phyloP scores from a whole-genome alignment of 2,113 vertebrate genomes.

The Ptilorrhoa leucosticta region DNA sequence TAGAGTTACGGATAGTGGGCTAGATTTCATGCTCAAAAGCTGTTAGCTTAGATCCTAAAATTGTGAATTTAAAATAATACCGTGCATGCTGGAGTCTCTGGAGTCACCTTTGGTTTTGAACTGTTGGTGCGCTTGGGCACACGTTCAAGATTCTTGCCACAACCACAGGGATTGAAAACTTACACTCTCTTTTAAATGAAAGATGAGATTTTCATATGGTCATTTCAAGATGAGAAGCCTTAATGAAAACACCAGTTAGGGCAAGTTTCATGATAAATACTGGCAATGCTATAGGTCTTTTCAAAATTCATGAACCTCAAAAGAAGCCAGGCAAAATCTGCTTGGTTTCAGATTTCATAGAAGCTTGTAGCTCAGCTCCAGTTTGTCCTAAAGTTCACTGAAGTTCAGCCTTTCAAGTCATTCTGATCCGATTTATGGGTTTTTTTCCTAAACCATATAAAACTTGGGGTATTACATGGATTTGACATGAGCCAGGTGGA shows the following conservation, averaged over 20 bases:
- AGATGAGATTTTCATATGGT: background rate
- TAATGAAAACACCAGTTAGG: background rate
- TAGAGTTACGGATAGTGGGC: background rate
- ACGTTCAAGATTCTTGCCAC: background rate
- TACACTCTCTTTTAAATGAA: background rate
- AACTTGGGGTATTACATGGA: constrained; percentile 7
- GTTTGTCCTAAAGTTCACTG: constrained; percentile 36
- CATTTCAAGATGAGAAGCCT: background rate
- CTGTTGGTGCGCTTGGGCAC: background rate
- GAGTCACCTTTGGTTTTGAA: background rate
- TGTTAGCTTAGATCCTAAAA: background rate
- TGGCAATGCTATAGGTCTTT: background rate
- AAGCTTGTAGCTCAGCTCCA: background rate
- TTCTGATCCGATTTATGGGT: background rate
- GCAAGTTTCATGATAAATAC: background rate
- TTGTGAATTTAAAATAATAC: background rate
- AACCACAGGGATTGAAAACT: background rate
- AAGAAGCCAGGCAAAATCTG: background rate
- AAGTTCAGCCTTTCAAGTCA: constrained; percentile 45
- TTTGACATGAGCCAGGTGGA: constrained; percentile 46
- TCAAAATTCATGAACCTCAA: constrained; percentile 20
- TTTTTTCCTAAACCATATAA: constrained; percentile 26
- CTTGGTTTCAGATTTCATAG: constrained; percentile 44
- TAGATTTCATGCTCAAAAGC: background rate
- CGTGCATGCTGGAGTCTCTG: background rate